Evolutionary conservation across 2,888 invertebrate species (phyloP).

Genomic region (Lottia scabra): DNA sequence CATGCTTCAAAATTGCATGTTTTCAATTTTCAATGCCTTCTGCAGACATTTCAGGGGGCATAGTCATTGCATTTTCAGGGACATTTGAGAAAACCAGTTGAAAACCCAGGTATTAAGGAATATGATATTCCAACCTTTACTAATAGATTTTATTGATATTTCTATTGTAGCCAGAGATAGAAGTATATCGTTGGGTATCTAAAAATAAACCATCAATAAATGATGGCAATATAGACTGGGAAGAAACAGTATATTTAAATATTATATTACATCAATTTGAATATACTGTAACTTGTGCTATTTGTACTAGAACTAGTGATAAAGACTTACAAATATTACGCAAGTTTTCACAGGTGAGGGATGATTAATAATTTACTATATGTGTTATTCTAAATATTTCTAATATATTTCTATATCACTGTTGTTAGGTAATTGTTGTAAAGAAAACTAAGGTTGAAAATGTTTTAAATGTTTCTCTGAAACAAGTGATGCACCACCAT

Average conservation of each 20-base stretch:
- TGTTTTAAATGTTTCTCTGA: too few species aligned
- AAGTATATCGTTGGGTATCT: slow-evolving; percentile 97
- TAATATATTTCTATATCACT: not conserved
- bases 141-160: slow-evolving; percentile 17
- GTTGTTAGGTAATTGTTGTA: too few species aligned
- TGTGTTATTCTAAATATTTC: not conserved
- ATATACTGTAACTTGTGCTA: slow-evolving; percentile 95
- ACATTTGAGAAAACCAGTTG: too few species aligned
- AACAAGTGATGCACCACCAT: too few species aligned
- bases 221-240: slow-evolving; percentile 98
- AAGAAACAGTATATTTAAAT: slow-evolving; percentile 98
- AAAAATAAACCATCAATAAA: slow-evolving; percentile 91
- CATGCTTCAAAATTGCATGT: too few species aligned
- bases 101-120: too few species aligned
- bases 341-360: slow-evolving; percentile 84
- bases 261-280: slow-evolving; percentile 96
- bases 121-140: not conserved
- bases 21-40: too few species aligned
- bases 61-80: too few species aligned
- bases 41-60: too few species aligned
- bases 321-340: slow-evolving; percentile 96
- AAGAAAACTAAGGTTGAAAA: too few species aligned
- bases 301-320: slow-evolving; percentile 96
- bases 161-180: slow-evolving; percentile 73
- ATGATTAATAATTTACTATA: too few species aligned